Evolutionary conservation across 2,113 vertebrate genomes (phyloP).

Genomic region (Stomatorhinus ivindoensis): DNA sequence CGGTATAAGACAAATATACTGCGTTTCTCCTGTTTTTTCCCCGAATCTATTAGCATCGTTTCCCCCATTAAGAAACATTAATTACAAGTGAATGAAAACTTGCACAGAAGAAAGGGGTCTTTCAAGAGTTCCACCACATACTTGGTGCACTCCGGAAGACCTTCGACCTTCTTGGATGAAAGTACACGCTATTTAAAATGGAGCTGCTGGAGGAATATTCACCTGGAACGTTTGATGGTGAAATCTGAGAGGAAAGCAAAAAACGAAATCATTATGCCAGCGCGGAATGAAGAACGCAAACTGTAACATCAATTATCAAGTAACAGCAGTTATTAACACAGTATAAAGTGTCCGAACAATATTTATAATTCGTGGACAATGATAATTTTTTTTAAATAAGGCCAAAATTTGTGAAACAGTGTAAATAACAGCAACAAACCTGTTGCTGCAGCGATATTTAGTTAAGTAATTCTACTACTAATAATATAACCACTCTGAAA

Average conservation of each 20-base stretch:
- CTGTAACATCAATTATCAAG: slow-evolving; percentile 6
- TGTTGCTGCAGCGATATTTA: not conserved
- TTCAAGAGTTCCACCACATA: slow-evolving; percentile 37
- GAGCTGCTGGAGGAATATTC: slow-evolving; percentile 15
- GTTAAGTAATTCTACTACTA: not conserved
- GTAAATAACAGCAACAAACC: not conserved
- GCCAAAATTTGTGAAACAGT: not conserved
- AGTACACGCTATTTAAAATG: slow-evolving; percentile 26
- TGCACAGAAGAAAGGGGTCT: slow-evolving; percentile 29
- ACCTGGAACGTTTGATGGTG: slow-evolving; percentile 30
- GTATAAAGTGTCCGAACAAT: not conserved
- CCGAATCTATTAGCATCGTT: slow-evolving; percentile 41
- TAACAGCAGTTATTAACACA: not conserved
- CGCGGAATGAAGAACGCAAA: not conserved
- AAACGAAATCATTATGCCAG: not conserved
- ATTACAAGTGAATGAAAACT: slow-evolving; percentile 31
- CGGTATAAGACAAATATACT: not conserved
- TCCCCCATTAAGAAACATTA: slow-evolving; percentile 39
- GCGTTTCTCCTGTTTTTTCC: not conserved
- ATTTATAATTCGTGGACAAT: not conserved
- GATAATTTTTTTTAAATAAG: not conserved
- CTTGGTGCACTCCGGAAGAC: slow-evolving; percentile 26
- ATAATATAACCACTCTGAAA: not conserved
- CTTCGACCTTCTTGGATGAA: slow-evolving; percentile 37
- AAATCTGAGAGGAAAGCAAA: not conserved